phyloP scores from a whole-genome alignment of 2,113 vertebrate genomes.

The Setophaga coronata region DNA sequence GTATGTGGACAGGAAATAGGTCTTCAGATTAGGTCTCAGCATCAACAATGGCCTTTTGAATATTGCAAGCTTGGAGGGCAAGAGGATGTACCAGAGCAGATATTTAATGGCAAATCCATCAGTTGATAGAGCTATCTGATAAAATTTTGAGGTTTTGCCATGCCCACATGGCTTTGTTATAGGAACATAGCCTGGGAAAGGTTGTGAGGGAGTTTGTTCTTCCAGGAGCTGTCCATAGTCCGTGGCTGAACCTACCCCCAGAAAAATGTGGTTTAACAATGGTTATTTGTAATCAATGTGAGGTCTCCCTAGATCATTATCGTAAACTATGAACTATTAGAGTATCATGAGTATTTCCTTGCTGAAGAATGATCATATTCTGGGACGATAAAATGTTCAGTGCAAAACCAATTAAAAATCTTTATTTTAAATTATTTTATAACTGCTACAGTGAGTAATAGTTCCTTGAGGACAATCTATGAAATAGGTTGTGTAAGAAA shows the following conservation, averaged over 20 bases:
- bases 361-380: neutral
- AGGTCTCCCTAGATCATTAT: neutral
- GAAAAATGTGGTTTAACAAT: neutral
- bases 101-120: neutral
- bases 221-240: conserved; percentile 20
- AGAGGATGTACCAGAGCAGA: neutral
- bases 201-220: neutral
- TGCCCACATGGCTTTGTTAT: rapidly evolving
- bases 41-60: neutral
- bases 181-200: neutral
- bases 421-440: neutral
- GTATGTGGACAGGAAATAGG: neutral
- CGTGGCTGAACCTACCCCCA: neutral
- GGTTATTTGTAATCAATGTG: neutral
- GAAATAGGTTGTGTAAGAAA: neutral
- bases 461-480: neutral
- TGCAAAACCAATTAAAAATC: neutral
- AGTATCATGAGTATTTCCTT: neutral
- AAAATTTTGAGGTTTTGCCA: neutral
- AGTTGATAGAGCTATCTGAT: neutral
- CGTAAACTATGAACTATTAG: neutral
- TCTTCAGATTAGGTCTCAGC: neutral
- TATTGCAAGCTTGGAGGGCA: neutral
- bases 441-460: neutral
- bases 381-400: neutral